Base-by-base conservation (phyloP, 2,888 invertebrate species). In the Lasioglossum leucozonium region DNA sequence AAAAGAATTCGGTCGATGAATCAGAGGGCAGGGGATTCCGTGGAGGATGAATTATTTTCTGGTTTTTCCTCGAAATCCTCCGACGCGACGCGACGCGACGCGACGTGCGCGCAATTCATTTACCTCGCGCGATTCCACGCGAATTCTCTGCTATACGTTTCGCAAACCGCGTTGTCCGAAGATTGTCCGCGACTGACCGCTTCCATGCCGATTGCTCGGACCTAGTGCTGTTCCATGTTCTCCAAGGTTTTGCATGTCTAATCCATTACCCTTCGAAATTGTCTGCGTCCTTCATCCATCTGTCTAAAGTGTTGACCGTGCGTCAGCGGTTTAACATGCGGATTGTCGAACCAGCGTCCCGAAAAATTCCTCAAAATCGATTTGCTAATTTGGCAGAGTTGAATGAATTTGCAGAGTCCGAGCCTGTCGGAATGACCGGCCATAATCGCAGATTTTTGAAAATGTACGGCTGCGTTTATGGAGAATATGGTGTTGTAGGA, bases 211-310 rank as follows among this genome's bases (percentile, higher is more conserved):
- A 51, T 42, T 55, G n/a, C 73, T 44, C 58, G 18, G 5, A 51
- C 67, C 44, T 82, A 82, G 82, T 82, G 82, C 55, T 6, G 44
- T 82, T 74, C 37, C 82, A 51, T 82, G 82, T 81, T 55, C n/a
- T 16, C 42, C 13, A 13, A 6, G 37, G 47, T 69, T 74, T 80
- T 58, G 74, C 82, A 74, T 74, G 67, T 37, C 42, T 44, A 55
- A 55, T 81, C 69, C 81, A 81, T 73, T 73, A 80, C 37, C 51
- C 44, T 6, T 30, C 16, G 30, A 34, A 72, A 30, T 51, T 51
- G 51, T 10, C 51, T 51, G 51, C n/a, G 51, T 51, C n/a, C 3
- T 51, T 51, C 22, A 3, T n/a, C 51, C 10, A n/a, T 51, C 51
- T 51, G n/a, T n/a, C 51, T n/a, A 51, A 51, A 51, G 51, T n/a